Conservation (phyloP, 1,140 invertebrate genomes). For the Platorchestia sp. region DNA sequence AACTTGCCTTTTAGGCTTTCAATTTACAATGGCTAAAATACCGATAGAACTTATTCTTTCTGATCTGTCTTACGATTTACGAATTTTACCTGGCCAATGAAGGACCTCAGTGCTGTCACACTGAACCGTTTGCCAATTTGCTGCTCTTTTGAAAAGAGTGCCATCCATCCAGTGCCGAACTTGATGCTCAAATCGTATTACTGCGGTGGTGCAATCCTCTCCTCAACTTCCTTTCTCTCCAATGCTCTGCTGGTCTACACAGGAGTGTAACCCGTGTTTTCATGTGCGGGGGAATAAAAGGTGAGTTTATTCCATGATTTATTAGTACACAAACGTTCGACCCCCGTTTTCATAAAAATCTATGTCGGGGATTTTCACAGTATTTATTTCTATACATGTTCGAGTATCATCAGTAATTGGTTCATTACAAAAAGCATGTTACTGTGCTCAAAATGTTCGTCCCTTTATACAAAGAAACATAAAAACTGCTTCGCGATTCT, state of each 20-base stretch:
- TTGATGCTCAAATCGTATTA: no score
- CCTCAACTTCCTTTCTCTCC: neutral
- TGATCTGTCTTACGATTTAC: no score
- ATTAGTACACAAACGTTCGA: conserved; percentile 68
- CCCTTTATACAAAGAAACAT: conserved; percentile 67
- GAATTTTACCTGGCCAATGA: no score
- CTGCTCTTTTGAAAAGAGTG: no score
- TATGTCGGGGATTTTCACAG: conserved; percentile 68
- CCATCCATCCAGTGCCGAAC: no score
- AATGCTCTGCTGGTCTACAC: neutral
- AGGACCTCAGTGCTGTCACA: no score
- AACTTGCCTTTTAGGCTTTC: neutral
- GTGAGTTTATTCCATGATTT: conserved; percentile 57
- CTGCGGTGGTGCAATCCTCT: no score
- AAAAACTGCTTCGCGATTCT: conserved; percentile 65
- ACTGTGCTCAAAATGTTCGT: conserved; percentile 67
- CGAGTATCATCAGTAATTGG: conserved; percentile 67
- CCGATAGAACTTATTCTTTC: no score
- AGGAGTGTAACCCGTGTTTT: neutral
- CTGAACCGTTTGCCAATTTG: no score
- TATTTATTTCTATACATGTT: conserved; percentile 68
- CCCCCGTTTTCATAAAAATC: conserved; percentile 68
- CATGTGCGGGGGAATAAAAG: neutral
- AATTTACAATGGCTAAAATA: neutral
- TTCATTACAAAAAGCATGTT: conserved; percentile 68